phyloP scores from a whole-genome alignment of 2,113 vertebrate genomes.

The Synodontis membranacea region DNA sequence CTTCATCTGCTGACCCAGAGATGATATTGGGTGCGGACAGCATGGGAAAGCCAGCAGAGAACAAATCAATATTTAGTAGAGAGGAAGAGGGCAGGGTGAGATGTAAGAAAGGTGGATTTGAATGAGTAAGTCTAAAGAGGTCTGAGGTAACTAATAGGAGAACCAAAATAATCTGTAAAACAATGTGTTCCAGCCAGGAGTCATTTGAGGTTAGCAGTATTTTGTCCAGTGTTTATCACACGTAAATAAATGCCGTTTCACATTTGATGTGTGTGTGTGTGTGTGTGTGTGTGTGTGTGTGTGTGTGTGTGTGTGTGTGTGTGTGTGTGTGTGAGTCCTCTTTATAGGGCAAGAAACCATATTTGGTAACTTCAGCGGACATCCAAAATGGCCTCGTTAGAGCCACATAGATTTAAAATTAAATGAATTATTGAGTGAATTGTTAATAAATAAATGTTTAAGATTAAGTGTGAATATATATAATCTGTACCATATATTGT shows the following conservation, averaged over 20 bases:
- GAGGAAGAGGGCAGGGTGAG: conserved; percentile 21
- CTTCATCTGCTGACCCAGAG: neutral
- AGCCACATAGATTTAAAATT: no score
- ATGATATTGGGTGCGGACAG: neutral
- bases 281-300: no score
- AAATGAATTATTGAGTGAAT: no score
- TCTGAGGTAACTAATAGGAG: neutral
- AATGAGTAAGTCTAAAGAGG: neutral
- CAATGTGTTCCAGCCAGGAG: neutral
- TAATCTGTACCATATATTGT: no score
- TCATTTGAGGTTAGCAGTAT: neutral
- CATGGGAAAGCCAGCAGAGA: conserved; percentile 46
- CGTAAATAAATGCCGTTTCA: neutral
- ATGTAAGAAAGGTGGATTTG: neutral
- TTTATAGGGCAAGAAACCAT: no score
- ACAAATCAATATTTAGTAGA: conserved; percentile 52
- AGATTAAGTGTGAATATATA: no score
- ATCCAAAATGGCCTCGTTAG: no score
- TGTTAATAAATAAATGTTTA: no score
- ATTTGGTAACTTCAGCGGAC: no score
- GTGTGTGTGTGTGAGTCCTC: no score
- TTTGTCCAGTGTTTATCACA: neutral
- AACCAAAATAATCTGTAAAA: neutral
- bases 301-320: no score
- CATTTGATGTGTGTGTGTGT: no score